Evolutionary conservation across 2,113 vertebrate species (phyloP).

Genomic region (Martes martes): DNA sequence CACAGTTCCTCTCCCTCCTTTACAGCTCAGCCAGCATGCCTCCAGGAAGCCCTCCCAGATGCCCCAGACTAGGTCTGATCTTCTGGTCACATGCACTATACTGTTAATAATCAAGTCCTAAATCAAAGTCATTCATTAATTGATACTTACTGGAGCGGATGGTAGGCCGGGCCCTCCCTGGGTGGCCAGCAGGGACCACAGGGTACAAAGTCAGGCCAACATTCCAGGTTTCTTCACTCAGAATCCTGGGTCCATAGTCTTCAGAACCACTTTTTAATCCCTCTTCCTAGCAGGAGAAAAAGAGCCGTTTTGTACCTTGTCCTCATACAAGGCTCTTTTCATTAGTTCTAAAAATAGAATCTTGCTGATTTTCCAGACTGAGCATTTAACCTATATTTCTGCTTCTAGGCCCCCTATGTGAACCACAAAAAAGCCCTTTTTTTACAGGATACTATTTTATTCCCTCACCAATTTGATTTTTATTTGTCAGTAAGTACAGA

Average conservation of each 20-base stretch:
- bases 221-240: not conserved
- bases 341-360: slow-evolving; percentile 52
- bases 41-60: not conserved
- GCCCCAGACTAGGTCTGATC: not conserved
- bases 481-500: not conserved
- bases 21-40: not conserved
- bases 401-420: not conserved
- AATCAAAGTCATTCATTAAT: not conserved
- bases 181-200: not conserved
- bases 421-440: not conserved
- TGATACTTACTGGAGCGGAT: not conserved
- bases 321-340: slow-evolving; percentile 36
- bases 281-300: slow-evolving; percentile 5
- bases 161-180: not conserved
- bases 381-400: not conserved
- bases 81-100: not conserved
- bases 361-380: slow-evolving; percentile 30
- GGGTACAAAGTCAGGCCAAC: not conserved
- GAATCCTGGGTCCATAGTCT: not conserved
- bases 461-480: not conserved
- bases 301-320: slow-evolving; percentile 26
- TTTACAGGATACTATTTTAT: not conserved
- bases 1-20: not conserved
- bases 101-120: not conserved
- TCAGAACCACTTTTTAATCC: not conserved